Evolutionary conservation across 23 tunicate genomes (phyloP).

Genomic region (Styela plicata): DNA sequence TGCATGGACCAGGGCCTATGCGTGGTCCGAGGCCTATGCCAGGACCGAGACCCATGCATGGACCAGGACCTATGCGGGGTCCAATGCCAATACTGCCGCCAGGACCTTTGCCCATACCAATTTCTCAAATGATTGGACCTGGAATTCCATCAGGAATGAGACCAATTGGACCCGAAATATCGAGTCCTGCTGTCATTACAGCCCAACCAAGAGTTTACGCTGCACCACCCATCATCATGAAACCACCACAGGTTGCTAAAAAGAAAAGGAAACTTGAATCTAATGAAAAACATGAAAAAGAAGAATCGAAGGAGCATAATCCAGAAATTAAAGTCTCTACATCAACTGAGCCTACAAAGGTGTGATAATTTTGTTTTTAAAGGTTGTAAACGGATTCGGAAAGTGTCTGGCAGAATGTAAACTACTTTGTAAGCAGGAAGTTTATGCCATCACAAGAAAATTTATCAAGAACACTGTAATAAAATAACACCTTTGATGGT

Average conservation of each 20-base stretch:
- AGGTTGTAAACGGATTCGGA: too few relatives aligned
- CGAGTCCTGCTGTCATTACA: neutral
- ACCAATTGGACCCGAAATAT: neutral
- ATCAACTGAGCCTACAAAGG: neutral
- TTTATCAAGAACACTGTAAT: too few relatives aligned
- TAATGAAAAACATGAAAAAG: neutral
- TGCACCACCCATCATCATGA: conserved; percentile 7
- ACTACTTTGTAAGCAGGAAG: too few relatives aligned
- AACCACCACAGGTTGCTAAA: conserved; percentile 25
- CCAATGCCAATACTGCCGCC: conserved; percentile 29
- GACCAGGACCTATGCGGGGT: conserved; percentile 2
- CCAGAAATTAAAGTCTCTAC: neutral
- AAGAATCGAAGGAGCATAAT: too few relatives aligned
- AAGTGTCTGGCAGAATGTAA: too few relatives aligned
- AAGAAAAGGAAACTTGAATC: neutral
- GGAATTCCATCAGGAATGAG: neutral
- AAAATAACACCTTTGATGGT: too few relatives aligned
- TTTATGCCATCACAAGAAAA: too few relatives aligned
- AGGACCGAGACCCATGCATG: conserved; percentile 26
- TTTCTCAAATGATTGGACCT: neutral
- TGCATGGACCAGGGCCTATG: conserved; percentile 21
- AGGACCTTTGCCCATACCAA: conserved; percentile 1
- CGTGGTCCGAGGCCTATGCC: neutral
- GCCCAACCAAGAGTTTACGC: conserved; percentile 18
- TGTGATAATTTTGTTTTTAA: too few relatives aligned